Evolutionary conservation across 2,888 invertebrate genomes (phyloP).

Genomic region (Lapara coniferarum): DNA sequence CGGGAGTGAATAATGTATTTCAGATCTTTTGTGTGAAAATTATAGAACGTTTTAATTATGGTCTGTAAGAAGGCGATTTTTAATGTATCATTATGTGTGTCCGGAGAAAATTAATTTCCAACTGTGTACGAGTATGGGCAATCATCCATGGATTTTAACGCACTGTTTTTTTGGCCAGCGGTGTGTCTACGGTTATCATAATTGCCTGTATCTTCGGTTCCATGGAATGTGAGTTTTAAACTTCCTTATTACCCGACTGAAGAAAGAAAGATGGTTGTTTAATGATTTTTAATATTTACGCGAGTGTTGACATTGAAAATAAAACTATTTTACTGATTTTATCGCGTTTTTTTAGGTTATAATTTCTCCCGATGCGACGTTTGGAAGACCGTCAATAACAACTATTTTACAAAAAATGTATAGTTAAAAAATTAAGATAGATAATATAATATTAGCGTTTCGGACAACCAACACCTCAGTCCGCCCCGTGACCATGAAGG

Average conservation of each 20-base stretch:
- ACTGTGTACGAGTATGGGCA: constrained; percentile 4
- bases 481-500: too few species aligned
- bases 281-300: too few species aligned
- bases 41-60: constrained; percentile 43
- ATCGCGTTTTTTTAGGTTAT: too few species aligned
- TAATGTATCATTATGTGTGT: constrained; percentile 22
- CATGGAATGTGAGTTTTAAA: neutral
- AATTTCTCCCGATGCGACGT: too few species aligned
- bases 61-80: constrained; percentile 25
- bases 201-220: neutral
- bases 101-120: constrained; percentile 13
- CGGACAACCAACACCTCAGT: too few species aligned
- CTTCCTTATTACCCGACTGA: constrained; percentile 7
- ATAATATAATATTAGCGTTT: too few species aligned
- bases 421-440: too few species aligned
- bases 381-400: too few species aligned
- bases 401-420: too few species aligned
- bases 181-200: neutral
- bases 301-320: too few species aligned
- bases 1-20: constrained; percentile 56
- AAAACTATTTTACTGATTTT: too few species aligned
- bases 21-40: constrained; percentile 40
- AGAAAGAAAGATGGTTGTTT: too few species aligned
- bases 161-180: neutral
- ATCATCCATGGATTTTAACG: neutral